Evolutionary conservation across 2,797 vertebrate genomes (phyloP).

Genomic region (Lacerta viridis): DNA sequence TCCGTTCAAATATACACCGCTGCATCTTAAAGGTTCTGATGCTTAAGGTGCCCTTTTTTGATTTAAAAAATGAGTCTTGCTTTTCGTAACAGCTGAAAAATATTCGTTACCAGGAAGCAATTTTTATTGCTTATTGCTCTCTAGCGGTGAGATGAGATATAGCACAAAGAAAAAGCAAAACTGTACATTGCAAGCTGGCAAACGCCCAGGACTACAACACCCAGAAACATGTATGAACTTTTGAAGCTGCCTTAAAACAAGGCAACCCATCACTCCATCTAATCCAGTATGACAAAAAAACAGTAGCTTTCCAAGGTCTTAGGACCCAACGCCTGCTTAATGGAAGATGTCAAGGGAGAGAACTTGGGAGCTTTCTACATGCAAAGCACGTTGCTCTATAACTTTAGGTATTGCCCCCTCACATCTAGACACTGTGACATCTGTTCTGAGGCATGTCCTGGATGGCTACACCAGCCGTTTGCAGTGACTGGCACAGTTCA

Average conservation of each 20-base stretch:
- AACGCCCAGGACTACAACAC: neutral
- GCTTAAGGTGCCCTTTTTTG: neutral
- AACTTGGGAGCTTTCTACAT: neutral
- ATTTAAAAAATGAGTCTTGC: neutral
- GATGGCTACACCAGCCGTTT: neutral
- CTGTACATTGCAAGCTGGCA: neutral
- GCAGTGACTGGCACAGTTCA: neutral
- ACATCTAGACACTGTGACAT: neutral
- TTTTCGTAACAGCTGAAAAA: neutral
- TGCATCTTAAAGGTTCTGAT: neutral
- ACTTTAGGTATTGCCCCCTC: neutral
- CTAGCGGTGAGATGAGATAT: conserved; percentile 3
- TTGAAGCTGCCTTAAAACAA: neutral
- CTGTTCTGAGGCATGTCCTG: neutral
- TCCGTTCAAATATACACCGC: neutral
- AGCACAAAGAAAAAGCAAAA: conserved; percentile 24
- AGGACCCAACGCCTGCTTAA: neutral
- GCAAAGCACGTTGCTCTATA: neutral
- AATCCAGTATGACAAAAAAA: neutral
- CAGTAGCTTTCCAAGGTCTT: neutral
- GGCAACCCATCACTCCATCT: neutral
- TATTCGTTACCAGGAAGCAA: neutral
- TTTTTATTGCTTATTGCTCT: conserved; percentile 40
- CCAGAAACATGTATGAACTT: neutral
- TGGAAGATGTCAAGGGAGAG: neutral